A percentile compares a stretch with the other conserved stretches of the same genome.
These are phyloP conservation scores for Pangasius larnaudii DNA, from an alignment of 2,797 vertebrate species.

Conservation along the genomic window DNA sequence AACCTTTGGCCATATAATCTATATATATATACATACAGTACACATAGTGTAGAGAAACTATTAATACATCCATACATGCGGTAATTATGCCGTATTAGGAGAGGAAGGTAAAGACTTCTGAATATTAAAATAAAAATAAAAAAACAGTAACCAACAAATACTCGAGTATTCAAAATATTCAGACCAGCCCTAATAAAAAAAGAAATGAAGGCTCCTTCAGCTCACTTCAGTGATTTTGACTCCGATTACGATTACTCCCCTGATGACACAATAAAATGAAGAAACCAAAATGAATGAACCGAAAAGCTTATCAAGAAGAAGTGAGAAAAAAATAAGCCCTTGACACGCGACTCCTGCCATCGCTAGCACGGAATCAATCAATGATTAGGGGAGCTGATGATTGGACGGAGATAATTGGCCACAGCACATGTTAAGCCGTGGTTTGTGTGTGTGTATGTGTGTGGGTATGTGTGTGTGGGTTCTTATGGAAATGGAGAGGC, in stretches of 20 bases:
- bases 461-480: slow-evolving; percentile 30
- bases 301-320: background rate
- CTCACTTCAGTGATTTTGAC: background rate
- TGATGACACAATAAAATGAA: background rate
- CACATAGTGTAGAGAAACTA: background rate
- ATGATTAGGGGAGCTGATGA: slow-evolving; percentile 65
- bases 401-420: slow-evolving; percentile 72
- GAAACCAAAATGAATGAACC: background rate
- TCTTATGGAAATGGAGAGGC: slow-evolving; percentile 51
- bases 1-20: too few relatives aligned
- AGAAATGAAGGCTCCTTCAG: background rate
- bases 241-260: background rate
- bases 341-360: slow-evolving; percentile 14
- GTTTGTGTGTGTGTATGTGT: background rate
- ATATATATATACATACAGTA: too few relatives aligned
- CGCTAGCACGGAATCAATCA: slow-evolving; percentile 47
- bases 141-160: background rate
- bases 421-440: slow-evolving; percentile 65
- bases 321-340: slow-evolving; percentile 33
- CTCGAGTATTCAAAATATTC: background rate
- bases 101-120: background rate
- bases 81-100: background rate
- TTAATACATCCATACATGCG: background rate
- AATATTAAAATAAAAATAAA: background rate
- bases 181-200: background rate